Evolutionary conservation across 2,797 vertebrate genomes (phyloP), one percentile per base, ranked within the genome.

Genomic region (Zenarchopterus dispar): DNA sequence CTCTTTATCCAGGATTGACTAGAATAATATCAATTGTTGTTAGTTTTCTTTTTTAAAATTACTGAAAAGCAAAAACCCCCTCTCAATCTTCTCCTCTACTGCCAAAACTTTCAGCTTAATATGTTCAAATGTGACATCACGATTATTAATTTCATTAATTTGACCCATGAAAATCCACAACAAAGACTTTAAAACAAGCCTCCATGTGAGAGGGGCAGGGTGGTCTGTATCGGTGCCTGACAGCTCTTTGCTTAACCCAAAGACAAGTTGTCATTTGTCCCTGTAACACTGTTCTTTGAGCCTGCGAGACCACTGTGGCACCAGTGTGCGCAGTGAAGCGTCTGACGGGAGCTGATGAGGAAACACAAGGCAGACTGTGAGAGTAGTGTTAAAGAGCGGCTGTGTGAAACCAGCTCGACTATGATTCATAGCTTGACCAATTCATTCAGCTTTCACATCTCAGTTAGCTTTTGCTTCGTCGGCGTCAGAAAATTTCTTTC

Each of bases 131-230:
- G 45, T 65, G 61, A 68, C 64, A 63, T 82, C 75, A 70, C 57
- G 77, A 73, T 70, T 81, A 65, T 77, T 85, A 79, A 86, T 86
- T 87, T 70, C 70, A 85, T 88, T 80, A 36, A 24, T 56, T 42
- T 89, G 78, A 91, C 88, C 87, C 82, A 78, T 81, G 52, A 90
- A 2, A 85, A 86, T 88, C 81, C 71, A 58, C 80, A 80, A 85
- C 78, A 72, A 80, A 49, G 24, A 76, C 63, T 80, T 85, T 80
- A 63, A 75, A 77, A 79, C 65, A 53, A 81, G 66, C 52, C 62
- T 76, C 67, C 56, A 56, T 79, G 47, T 61, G 77, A 85, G 82
- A 73, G 72, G 58, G 70, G 51, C 58, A 6, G 33, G 41, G 56
- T 74, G 42, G 9, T 76, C 74, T 54, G 72, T 74, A 51, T 79